phyloP scores from a whole-genome alignment of 2,113 vertebrate species.

The Xiphias gladius region DNA sequence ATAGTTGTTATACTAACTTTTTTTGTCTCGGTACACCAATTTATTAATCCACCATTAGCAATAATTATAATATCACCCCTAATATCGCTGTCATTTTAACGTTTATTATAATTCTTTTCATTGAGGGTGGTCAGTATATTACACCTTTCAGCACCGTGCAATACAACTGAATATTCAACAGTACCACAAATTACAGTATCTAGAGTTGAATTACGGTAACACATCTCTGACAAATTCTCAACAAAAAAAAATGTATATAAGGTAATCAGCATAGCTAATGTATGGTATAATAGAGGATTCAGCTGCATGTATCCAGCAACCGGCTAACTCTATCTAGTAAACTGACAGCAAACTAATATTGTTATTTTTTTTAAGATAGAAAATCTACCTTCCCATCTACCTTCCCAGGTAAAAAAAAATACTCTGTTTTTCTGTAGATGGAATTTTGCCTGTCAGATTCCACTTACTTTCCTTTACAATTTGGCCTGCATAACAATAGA shows the following conservation, averaged over 20 bases:
- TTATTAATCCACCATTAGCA: not conserved
- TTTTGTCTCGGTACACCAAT: not conserved
- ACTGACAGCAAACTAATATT: not conserved
- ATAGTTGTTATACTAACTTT: not conserved
- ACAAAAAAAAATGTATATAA: not conserved
- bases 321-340: not conserved
- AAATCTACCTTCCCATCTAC: too few relatives aligned
- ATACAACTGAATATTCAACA: not conserved
- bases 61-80: not conserved
- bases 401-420: too few relatives aligned
- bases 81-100: not conserved
- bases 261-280: not conserved
- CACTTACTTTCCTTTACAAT: constrained; percentile 20
- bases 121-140: not conserved
- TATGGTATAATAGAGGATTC: too few relatives aligned
- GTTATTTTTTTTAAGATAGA: too few relatives aligned
- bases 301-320: not conserved
- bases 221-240: too few relatives aligned
- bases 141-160: not conserved
- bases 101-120: not conserved
- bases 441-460: not conserved
- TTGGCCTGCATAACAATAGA: constrained; percentile 6
- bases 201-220: too few relatives aligned
- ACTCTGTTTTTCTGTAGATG: not conserved
- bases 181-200: not conserved